Percentiles rank a stretch among this genome's conserved stretches.
Conservation (phyloP, 2,888 invertebrate genomes). For the Eretmocerus hayati region DNA sequence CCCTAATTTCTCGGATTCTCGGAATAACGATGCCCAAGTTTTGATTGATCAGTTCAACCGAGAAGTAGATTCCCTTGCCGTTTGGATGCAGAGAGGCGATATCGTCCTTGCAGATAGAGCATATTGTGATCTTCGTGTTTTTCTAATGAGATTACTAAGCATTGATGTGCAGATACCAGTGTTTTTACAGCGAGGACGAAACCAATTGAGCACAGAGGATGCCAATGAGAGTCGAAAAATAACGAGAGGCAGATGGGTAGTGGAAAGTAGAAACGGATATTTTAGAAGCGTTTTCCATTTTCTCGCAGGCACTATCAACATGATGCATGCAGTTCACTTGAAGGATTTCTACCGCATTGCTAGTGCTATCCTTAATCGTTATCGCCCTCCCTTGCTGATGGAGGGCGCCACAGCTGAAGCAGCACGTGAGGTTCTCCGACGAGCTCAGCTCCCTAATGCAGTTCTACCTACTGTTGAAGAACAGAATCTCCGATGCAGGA, state of each 20-base stretch:
- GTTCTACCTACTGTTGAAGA: conserved; percentile 9
- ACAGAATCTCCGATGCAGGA: conserved; percentile 8
- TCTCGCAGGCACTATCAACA: background rate
- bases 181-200: conserved; percentile 1
- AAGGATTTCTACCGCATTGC: conserved; percentile 5
- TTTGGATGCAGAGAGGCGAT: background rate
- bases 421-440: conserved; percentile 1
- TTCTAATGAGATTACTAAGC: conserved; percentile 4
- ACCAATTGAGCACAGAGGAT: conserved; percentile 23
- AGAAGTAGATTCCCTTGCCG: conserved; percentile 1
- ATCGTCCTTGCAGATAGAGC: conserved; percentile 6
- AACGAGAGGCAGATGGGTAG: conserved; percentile 24
- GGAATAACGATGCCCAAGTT: background rate
- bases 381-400: background rate
- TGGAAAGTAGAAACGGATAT: conserved; percentile 24
- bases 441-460: conserved; percentile 1
- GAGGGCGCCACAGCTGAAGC: too few species aligned
- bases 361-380: conserved; percentile 12
- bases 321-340: background rate
- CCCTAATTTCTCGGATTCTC: conserved; percentile 15
- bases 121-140: conserved; percentile 13
- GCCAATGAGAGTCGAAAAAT: conserved; percentile 24
- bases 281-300: conserved; percentile 23
- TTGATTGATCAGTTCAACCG: background rate
- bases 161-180: background rate